These are phyloP conservation scores for Mionectes macconnelli DNA, from an alignment of 2,113 vertebrate species.

Conservation along the genomic window DNA sequence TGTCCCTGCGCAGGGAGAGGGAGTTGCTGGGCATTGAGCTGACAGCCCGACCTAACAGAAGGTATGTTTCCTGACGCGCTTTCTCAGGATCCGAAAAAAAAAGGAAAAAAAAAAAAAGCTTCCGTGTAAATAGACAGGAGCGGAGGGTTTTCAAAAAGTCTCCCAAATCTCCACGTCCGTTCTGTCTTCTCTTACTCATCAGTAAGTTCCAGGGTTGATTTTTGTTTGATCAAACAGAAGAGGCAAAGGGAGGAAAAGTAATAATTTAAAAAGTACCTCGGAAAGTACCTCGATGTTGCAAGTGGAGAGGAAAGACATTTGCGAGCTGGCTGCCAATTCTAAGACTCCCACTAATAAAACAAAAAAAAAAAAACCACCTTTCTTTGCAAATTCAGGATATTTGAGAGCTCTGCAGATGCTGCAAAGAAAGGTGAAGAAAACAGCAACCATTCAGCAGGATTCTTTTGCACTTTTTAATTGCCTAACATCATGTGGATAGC, in stretches of 20 bases:
- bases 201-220: background rate
- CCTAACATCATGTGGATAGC: background rate
- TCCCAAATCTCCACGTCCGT: background rate
- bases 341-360: background rate
- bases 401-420: background rate
- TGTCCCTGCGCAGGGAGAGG: background rate
- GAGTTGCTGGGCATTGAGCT: constrained; percentile 31
- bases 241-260: background rate
- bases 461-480: constrained; percentile 11
- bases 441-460: background rate
- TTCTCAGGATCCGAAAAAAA: background rate
- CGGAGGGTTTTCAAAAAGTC: background rate
- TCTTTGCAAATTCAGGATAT: background rate
- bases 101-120: background rate
- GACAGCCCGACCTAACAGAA: background rate
- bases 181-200: background rate
- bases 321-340: background rate
- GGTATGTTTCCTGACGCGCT: background rate
- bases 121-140: background rate
- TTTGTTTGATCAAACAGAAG: background rate
- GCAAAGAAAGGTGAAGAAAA: background rate
- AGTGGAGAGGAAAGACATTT: background rate
- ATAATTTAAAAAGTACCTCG: background rate
- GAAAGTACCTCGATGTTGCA: background rate
- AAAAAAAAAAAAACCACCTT: background rate